Percentiles rank a stretch among this genome's conserved stretches.
Conservation (phyloP, 2,113 vertebrate genomes). For the Mus musculus region DNA sequence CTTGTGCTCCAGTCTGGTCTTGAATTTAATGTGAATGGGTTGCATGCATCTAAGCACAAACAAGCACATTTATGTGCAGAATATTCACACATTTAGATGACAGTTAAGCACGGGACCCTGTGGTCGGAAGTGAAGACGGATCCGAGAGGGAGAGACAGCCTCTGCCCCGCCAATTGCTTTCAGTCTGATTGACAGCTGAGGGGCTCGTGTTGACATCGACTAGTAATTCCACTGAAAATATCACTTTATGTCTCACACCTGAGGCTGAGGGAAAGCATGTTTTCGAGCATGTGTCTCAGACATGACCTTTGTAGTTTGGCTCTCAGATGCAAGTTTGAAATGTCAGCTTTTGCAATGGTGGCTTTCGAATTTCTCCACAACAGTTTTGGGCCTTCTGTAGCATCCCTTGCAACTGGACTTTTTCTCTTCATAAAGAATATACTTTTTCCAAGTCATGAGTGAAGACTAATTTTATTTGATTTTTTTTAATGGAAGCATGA, state of each 20-base stretch:
- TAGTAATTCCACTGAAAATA: not conserved
- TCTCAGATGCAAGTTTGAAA: constrained; percentile 60
- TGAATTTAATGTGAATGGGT: not conserved
- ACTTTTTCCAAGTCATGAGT: constrained; percentile 46
- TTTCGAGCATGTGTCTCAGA: constrained; percentile 50
- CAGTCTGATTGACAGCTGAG: not conserved
- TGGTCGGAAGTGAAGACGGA: not conserved
- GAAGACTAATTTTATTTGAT: constrained; percentile 72
- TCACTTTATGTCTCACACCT: not conserved
- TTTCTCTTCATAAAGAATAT: not conserved
- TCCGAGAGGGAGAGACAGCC: not conserved
- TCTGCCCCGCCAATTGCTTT: not conserved
- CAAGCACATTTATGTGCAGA: not conserved
- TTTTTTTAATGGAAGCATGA: not conserved
- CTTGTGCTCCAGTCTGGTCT: not conserved
- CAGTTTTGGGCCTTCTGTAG: not conserved
- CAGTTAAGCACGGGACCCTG: rapidly evolving
- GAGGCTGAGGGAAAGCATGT: not conserved
- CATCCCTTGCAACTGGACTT: constrained; percentile 33
- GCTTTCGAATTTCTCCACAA: constrained; percentile 33
- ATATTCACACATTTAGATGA: too few relatives aligned
- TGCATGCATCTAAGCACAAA: not conserved
- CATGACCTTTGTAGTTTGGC: constrained; percentile 59
- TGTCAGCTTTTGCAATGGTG: constrained; percentile 42
- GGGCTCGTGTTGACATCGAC: not conserved